Base-by-base conservation (phyloP, 2,797 vertebrate species). In the Sebastolobus altivelis region DNA sequence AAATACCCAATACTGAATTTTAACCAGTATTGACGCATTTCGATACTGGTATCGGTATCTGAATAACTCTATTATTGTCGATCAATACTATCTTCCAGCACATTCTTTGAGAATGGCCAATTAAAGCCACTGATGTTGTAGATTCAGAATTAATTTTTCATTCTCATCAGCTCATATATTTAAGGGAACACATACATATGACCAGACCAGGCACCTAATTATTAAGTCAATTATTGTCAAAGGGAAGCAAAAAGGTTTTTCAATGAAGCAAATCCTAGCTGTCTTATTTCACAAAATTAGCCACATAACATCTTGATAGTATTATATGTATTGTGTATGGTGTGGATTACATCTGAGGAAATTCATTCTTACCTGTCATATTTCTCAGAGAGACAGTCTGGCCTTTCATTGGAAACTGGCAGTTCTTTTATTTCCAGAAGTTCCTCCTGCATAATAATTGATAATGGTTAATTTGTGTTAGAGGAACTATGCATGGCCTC, bases 361-460 rank as follows among this genome's bases (percentile, higher is more conserved):
- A 55, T n/a, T 1, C 3, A 58, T 49, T 67, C 86, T 80, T 96
- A 99, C 99, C 98, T 99, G 97, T 99, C 97, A 76, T 99, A 99
- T 96, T 98, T 99, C 79, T 98, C 97, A 60, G 96, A 98, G 66
- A 99, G 97, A 94, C 97, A 99, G 3, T 98, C 96, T 40, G 98
- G 99, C 79, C 99, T 97, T 92, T 97, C 97, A 88, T 98, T 99
- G 61, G 98, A 99, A 88, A 97, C 89, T 6, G 98, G 98, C 54
- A 97, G 93, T 90, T 97, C 97, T 90, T 99, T 99, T 87, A 99
- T 99, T 94, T 98, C 97, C 94, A 99, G 94, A 85, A 99, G 96
- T 76, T 99, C 96, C 85, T 99, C 98, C 99, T 99, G 91, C 31
- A 81, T 66, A 84, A 83, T 38, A 16, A 81, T 33, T 52, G 1